Conservation (phyloP, 2,113 vertebrate species). For the Phrynosoma platyrhinos region DNA sequence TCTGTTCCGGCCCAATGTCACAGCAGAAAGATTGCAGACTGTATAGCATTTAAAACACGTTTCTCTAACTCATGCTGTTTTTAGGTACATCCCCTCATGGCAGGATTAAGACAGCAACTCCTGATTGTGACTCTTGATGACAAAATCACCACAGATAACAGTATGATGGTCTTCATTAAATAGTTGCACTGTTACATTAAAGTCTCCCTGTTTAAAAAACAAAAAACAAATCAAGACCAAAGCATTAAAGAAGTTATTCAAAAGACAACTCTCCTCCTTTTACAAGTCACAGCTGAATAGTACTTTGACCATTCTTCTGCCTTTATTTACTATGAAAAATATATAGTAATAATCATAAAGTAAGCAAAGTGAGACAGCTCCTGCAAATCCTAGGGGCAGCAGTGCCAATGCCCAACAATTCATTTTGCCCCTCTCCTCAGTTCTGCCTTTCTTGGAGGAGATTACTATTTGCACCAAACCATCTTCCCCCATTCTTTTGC, state of each 20-base stretch:
- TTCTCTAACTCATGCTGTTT: background rate
- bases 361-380: background rate
- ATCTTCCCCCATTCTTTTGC: no score
- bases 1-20: no score
- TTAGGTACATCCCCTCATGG: background rate
- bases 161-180: slow-evolving; percentile 62
- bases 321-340: background rate
- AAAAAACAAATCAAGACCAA: slow-evolving; percentile 17
- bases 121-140: slow-evolving; percentile 57
- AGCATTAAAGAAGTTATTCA: slow-evolving; percentile 32
- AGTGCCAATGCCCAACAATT: background rate
- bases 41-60: background rate
- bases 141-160: slow-evolving; percentile 73
- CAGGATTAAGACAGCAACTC: background rate
- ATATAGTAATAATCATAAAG: background rate
- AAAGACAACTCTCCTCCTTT: background rate
- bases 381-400: no score
- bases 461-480: background rate
- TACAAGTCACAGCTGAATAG: background rate
- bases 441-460: background rate
- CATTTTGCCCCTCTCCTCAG: background rate
- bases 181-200: slow-evolving; percentile 61
- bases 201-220: slow-evolving; percentile 73
- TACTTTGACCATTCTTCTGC: background rate
- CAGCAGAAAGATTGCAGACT: background rate